phyloP scores from a whole-genome alignment of 2,888 invertebrate genomes.

The Noctua fimbriata region DNA sequence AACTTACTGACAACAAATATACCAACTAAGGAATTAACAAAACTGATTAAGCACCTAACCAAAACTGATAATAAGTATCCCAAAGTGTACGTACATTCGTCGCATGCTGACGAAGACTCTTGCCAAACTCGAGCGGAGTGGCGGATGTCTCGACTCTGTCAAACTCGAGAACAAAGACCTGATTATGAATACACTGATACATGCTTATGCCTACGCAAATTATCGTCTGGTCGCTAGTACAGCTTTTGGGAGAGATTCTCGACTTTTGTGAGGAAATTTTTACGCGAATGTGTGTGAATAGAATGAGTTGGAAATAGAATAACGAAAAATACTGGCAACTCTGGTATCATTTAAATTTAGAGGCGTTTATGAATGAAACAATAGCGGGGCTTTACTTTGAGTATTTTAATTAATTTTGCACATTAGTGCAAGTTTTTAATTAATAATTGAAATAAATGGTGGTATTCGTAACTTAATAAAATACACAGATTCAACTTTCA shows the following conservation, averaged over 20 bases:
- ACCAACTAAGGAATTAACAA: neutral
- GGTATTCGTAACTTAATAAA: constrained; percentile 12
- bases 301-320: neutral
- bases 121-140: constrained; percentile 85
- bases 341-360: neutral
- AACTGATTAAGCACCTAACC: neutral
- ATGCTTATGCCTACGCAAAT: constrained; percentile 56
- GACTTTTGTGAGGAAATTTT: neutral
- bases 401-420: neutral
- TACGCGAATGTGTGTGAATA: neutral
- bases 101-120: constrained; percentile 86
- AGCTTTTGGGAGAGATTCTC: neutral
- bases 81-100: constrained; percentile 72
- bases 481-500: constrained; percentile 16
- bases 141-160: constrained; percentile 86
- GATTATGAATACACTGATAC: constrained; percentile 76
- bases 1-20: neutral
- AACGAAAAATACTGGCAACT: neutral
- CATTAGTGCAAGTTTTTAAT: neutral
- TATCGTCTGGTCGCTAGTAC: constrained; percentile 11
- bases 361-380: neutral
- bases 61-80: constrained; percentile 18
- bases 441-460: neutral
- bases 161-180: constrained; percentile 83
- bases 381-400: neutral